Base-by-base conservation (phyloP, 1,140 invertebrate genomes). In the Zaprionus ornatus region DNA sequence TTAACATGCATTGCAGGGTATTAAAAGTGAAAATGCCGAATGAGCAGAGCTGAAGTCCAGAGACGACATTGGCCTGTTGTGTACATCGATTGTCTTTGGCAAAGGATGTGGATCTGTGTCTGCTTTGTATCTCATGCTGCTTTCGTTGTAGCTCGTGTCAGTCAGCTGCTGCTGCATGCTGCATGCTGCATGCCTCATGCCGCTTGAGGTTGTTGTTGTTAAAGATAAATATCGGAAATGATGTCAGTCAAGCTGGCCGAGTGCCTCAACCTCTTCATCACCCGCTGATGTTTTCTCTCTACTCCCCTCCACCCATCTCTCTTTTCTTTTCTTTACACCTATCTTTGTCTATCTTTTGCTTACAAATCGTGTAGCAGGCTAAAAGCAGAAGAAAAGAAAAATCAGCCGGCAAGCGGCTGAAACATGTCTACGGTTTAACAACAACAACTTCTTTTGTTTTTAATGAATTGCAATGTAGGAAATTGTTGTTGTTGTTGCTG, bases 141-240 rank as follows among this genome's bases (percentile, higher is more conserved):
- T 42, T 42, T 42, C n/a, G 29, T 57, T 37, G 56, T 35, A 60
- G 59, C 50, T 66, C 57, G 70, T 76, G 68, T 63, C 78, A 77
- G 68, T 72, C 61, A 62, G 66, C 37, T 57, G 64, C 55, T 29
- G 27, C 5, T 6, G 25, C 6, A 29, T 29, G 27, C 27, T 73
- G 68, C 32, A 54, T 55, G 63, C 62, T 65, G 21, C 54, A 42
- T 42, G 40, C n/a, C 15, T 5, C 37, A 40, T 40, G 37, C 37
- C 37, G 37, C 40, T 17, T 42, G 40, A 42, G n/a, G 40, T 45
- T 45, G 40, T 17, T 45, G 40, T 17, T 45, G n/a, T 45, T 17
- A 83, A 56, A 91, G 87, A 90, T 90, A 90, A 90, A 82, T 83
- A 90, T 90, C 87, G 80, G 83, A 90, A 91, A 87, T 74, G 82